Evolutionary conservation across 2,888 invertebrate genomes (phyloP).

Genomic region (Cheilosia variabilis): DNA sequence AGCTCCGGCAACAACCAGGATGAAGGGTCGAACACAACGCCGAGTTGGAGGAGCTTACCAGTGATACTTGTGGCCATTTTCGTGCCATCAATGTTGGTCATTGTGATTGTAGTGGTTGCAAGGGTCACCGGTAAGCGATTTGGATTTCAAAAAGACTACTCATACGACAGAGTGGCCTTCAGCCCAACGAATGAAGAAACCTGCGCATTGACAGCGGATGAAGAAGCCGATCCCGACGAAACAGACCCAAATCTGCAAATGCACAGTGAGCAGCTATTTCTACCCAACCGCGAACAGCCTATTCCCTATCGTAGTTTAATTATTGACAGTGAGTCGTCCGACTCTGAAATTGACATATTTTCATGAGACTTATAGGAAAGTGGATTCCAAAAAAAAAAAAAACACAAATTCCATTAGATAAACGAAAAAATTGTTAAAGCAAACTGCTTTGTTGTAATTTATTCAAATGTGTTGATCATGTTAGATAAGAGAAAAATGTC

Average conservation of each 20-base stretch:
- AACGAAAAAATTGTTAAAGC: slow-evolving; percentile 8
- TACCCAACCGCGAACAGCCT: slow-evolving; percentile 60
- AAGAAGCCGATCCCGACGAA: slow-evolving; percentile 33
- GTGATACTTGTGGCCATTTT: slow-evolving; percentile 76
- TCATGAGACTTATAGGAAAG: slow-evolving; percentile 30
- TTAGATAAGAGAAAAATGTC: slow-evolving; percentile 49
- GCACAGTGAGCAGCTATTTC: slow-evolving; percentile 42
- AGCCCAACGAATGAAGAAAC: slow-evolving; percentile 75
- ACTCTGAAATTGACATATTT: slow-evolving; percentile 41
- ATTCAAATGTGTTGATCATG: slow-evolving; percentile 50
- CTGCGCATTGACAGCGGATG: slow-evolving; percentile 42
- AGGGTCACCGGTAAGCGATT: slow-evolving; percentile 49
- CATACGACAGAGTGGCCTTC: slow-evolving; percentile 80
- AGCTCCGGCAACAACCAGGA: slow-evolving; percentile 79
- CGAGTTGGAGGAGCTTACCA: slow-evolving; percentile 22
- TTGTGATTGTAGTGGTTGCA: slow-evolving; percentile 49
- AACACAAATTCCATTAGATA: slow-evolving; percentile 52
- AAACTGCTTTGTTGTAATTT: slow-evolving; percentile 63
- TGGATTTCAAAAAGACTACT: slow-evolving; percentile 70
- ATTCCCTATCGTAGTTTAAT: slow-evolving; percentile 31
- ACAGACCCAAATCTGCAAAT: not conserved
- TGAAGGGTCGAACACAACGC: slow-evolving; percentile 33
- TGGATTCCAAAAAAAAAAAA: slow-evolving; percentile 24
- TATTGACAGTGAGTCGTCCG: slow-evolving; percentile 49
- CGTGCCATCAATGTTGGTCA: slow-evolving; percentile 77